Evolutionary conservation across 2,888 invertebrate species (phyloP).

Genomic region (Dusona sp.): DNA sequence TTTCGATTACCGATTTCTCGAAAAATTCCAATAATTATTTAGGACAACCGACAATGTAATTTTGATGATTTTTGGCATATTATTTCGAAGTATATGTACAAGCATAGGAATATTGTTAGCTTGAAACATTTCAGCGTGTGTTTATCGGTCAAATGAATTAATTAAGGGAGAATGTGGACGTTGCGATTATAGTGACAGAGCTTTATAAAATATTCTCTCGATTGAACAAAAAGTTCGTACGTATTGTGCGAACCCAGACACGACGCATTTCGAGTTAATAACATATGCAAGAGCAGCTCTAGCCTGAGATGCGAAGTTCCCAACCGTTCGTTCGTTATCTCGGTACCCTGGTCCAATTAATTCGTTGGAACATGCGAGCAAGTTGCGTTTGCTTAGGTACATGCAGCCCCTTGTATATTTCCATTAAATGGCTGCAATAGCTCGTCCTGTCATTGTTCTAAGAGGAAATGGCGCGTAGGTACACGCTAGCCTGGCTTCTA

Average conservation of each 20-base stretch:
- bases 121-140: background rate
- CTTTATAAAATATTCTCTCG: background rate
- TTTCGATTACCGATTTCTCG: background rate
- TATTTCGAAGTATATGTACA: background rate
- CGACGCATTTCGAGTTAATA: slow-evolving; percentile 9
- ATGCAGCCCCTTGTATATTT: slow-evolving; percentile 24
- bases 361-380: slow-evolving; percentile 40
- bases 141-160: slow-evolving; percentile 2
- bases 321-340: slow-evolving; percentile 44
- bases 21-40: background rate
- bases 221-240: background rate
- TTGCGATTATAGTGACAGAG: background rate
- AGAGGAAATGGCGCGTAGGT: slow-evolving; percentile 36
- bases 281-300: background rate
- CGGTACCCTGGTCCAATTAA: slow-evolving; percentile 51
- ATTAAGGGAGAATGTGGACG: slow-evolving; percentile 4
- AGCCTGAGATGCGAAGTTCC: slow-evolving; percentile 25
- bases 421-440: slow-evolving; percentile 20
- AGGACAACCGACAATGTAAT: background rate
- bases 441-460: slow-evolving; percentile 12
- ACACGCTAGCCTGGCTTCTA: background rate
- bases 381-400: slow-evolving; percentile 28
- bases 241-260: background rate
- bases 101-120: background rate
- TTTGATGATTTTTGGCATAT: background rate